Percentiles rank a stretch among this genome's conserved stretches.
phyloP scores from a whole-genome alignment of 1,140 invertebrate species.

The Dendroctonus valens region DNA sequence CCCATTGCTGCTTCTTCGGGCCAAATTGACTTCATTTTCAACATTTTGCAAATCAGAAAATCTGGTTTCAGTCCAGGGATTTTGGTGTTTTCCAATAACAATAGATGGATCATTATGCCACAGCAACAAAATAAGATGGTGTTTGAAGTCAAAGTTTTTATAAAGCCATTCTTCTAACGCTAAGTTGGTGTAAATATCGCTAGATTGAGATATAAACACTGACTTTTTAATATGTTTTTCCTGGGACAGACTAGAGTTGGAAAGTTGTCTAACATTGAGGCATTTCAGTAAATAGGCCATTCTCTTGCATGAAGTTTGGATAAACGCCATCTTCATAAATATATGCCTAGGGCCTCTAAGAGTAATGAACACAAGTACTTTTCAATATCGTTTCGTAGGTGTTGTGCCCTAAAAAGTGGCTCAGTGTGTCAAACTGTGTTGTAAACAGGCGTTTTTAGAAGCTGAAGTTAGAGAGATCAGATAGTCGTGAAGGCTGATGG shows the following conservation, averaged over 20 bases:
- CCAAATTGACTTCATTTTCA: conserved; percentile 68
- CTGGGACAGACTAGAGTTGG: background rate
- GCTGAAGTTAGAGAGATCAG: conserved; percentile 74
- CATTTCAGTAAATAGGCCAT: conserved; percentile 24
- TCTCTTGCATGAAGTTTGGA: conserved; percentile 38
- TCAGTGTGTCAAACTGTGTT: conserved; percentile 32
- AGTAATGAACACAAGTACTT: conserved; percentile 19
- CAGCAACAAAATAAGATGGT: conserved; percentile 80
- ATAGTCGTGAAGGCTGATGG: conserved; percentile 80
- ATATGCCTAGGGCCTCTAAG: conserved; percentile 14
- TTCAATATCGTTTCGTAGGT: conserved; percentile 27
- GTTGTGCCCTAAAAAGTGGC: conserved; percentile 22
- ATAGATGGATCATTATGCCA: conserved; percentile 93
- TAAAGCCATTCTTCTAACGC: conserved; percentile 95
- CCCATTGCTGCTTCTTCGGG: conserved; percentile 91
- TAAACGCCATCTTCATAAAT: conserved; percentile 41
- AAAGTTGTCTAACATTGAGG: conserved; percentile 2
- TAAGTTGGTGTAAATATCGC: conserved; percentile 86
- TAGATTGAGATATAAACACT: conserved; percentile 88
- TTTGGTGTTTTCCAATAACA: conserved; percentile 95
- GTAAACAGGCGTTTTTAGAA: conserved; percentile 59
- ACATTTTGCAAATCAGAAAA: conserved; percentile 54
- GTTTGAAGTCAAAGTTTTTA: conserved; percentile 75
- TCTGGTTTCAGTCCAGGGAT: conserved; percentile 92
- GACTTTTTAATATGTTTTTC: conserved; percentile 59